Conservation (phyloP, 2,797 vertebrate genomes). For the Champsocephalus esox region DNA sequence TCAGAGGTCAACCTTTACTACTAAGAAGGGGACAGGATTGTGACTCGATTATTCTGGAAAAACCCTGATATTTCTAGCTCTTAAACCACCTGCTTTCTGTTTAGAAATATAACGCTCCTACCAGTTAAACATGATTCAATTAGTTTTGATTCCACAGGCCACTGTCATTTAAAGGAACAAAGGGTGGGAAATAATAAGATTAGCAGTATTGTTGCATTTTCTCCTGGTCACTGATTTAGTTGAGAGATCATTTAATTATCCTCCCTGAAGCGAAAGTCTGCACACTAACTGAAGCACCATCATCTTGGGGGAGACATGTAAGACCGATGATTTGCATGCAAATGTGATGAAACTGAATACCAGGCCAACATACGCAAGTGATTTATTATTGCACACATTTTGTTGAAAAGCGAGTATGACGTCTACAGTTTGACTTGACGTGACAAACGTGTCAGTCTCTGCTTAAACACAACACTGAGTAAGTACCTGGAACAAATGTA, state of each 20-base stretch:
- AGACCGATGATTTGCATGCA: not conserved
- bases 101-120: too few relatives aligned
- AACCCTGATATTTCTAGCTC: too few relatives aligned
- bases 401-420: not conserved
- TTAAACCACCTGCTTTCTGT: too few relatives aligned
- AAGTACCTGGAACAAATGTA: not conserved
- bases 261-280: not conserved
- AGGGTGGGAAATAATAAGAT: not conserved
- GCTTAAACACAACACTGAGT: not conserved
- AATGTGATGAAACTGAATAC: not conserved
- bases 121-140: too few relatives aligned
- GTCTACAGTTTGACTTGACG: conserved; percentile 1
- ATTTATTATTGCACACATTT: not conserved
- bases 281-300: not conserved
- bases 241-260: not conserved
- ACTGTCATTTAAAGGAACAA: not conserved
- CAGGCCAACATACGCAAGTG: not conserved
- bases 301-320: not conserved
- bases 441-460: conserved; percentile 6
- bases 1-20: not conserved
- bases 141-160: not conserved
- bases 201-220: not conserved
- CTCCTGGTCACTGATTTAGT: not conserved
- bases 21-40: not conserved
- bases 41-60: conserved; percentile 10